Evolutionary conservation across 2,113 vertebrate species (phyloP).

Genomic region (Megaptera novaeangliae): DNA sequence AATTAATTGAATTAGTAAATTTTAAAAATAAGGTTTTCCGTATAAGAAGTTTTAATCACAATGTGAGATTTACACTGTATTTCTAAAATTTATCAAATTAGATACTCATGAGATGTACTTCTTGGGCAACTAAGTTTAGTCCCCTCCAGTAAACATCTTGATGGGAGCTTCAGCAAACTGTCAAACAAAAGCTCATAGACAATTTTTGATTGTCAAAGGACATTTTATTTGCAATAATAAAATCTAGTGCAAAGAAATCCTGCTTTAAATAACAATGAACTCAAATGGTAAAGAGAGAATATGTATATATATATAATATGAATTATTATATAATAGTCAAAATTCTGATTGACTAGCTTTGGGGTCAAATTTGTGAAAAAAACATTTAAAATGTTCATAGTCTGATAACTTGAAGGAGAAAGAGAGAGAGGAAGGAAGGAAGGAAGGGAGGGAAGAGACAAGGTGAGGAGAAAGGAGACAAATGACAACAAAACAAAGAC

Average conservation of each 20-base stretch:
- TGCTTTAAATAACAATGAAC: neutral
- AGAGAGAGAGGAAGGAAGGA: neutral
- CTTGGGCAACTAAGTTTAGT: neutral
- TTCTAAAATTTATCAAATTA: neutral
- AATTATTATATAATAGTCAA: neutral
- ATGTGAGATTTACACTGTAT: neutral
- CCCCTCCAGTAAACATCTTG: neutral
- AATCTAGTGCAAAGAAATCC: neutral
- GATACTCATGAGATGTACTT: neutral
- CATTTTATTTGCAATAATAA: neutral
- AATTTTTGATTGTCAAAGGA: neutral
- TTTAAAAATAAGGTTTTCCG: neutral
- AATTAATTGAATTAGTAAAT: neutral
- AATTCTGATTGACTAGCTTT: neutral
- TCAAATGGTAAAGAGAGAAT: neutral
- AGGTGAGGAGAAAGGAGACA: neutral
- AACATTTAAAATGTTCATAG: neutral
- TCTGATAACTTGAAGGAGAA: neutral
- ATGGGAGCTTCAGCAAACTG: neutral
- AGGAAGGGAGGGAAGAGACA: rapidly evolving
- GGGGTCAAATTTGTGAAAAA: neutral
- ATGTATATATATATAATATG: neutral
- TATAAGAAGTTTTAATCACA: neutral
- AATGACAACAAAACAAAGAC: neutral
- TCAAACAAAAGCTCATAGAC: neutral